phyloP scores from a whole-genome alignment of 2,113 vertebrate genomes.

The Tupaia tana region DNA sequence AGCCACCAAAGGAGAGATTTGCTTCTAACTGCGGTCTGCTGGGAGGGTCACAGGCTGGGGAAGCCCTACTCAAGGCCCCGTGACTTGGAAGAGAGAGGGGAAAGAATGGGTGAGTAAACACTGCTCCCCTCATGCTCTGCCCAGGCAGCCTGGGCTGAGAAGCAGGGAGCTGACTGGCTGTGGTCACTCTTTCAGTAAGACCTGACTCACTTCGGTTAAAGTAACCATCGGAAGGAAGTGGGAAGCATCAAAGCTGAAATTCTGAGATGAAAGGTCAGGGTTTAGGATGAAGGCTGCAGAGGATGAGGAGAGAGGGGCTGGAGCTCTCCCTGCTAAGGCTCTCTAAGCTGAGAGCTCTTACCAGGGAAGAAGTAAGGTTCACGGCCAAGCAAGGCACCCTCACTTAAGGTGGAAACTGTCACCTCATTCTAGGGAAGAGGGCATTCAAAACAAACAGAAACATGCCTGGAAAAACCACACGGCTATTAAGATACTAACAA shows the following conservation, averaged over 20 bases:
- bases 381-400: neutral
- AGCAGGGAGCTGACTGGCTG: constrained; percentile 58
- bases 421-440: neutral
- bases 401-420: too few species aligned
- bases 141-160: neutral
- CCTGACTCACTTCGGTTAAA: constrained; percentile 80
- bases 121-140: neutral
- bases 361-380: neutral
- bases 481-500: neutral
- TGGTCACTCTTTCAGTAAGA: constrained; percentile 85
- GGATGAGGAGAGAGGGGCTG: neutral
- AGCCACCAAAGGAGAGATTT: neutral
- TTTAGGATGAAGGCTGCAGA: constrained; percentile 58
- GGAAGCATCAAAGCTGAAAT: constrained; percentile 75
- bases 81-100: constrained; percentile 13
- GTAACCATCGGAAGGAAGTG: constrained; percentile 85
- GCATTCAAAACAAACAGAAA: constrained; percentile 8
- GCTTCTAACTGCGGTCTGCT: constrained; percentile 12
- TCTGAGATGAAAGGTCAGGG: constrained; percentile 73
- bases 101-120: constrained; percentile 43
- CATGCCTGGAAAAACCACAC: neutral
- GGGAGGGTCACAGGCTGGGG: constrained; percentile 9
- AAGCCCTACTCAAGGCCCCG: constrained; percentile 62
- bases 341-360: neutral
- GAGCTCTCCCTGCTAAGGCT: neutral